These are phyloP conservation scores for Centropristis striata DNA, from an alignment of 2,113 vertebrate genomes.

Conservation along the genomic window DNA sequence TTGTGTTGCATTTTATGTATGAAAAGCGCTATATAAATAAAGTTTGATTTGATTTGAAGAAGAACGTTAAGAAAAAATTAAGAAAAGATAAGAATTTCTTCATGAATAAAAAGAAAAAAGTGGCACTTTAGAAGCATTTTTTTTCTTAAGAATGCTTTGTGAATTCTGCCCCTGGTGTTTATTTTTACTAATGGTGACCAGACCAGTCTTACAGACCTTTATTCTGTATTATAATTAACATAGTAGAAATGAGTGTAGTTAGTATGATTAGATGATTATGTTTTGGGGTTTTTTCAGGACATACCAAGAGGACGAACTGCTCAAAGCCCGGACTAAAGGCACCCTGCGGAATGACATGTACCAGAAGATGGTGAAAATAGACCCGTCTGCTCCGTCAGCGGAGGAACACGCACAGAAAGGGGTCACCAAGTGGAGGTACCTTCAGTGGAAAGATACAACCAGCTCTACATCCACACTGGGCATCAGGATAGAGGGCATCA, in stretches of 20 bases:
- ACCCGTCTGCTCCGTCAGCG: constrained; percentile 79
- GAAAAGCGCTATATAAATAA: no score
- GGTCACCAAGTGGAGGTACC: constrained; percentile 87
- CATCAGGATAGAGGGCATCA: constrained; percentile 87
- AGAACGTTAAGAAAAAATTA: no score
- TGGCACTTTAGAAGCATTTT: no score
- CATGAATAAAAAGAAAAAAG: no score
- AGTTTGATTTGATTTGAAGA: no score
- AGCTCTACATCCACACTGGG: constrained; percentile 86
- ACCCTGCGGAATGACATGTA: constrained; percentile 85
- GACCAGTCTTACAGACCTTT: not conserved
- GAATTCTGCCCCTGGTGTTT: no score
- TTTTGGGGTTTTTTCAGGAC: constrained; percentile 83
- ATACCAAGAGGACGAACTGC: constrained; percentile 87
- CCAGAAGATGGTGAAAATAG: constrained; percentile 87
- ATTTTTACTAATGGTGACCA: not conserved
- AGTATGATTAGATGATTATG: not conserved
- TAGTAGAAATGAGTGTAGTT: not conserved
- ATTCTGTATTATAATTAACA: no score
- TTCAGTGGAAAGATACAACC: constrained; percentile 87
- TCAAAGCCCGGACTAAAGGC: constrained; percentile 71
- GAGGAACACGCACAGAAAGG: constrained; percentile 83
- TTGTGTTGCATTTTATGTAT: no score
- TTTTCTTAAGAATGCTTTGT: no score
- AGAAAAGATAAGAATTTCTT: no score